A percentile compares a stretch with the other conserved stretches of the same genome.
phyloP scores from a whole-genome alignment of 2,888 invertebrate species.

The Nomada lathburiana region DNA sequence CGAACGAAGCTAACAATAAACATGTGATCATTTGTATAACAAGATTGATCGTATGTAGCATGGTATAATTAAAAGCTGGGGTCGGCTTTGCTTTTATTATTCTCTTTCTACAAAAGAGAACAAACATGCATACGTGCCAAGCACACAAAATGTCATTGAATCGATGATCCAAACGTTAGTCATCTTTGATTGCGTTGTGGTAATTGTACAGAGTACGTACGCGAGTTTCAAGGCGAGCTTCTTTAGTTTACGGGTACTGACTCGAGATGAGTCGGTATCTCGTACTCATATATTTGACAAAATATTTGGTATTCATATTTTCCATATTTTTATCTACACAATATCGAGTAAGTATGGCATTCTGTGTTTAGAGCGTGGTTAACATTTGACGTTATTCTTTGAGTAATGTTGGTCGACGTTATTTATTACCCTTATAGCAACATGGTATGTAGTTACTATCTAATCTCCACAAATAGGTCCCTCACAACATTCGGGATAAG shows the following conservation, averaged over 20 bases:
- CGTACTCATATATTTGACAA: background rate
- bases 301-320: background rate
- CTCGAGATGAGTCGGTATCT: slow-evolving; percentile 15
- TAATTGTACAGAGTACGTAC: slow-evolving; percentile 46
- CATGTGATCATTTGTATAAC: background rate
- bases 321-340: slow-evolving; percentile 8
- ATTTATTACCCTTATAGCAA: too few relatives aligned
- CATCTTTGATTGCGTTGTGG: slow-evolving; percentile 61
- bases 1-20: background rate
- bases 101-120: background rate
- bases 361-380: background rate
- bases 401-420: background rate
- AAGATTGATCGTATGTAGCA: background rate
- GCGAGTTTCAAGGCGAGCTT: slow-evolving; percentile 67
- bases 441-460: background rate
- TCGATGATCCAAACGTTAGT: slow-evolving; percentile 73
- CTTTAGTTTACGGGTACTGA: slow-evolving; percentile 58
- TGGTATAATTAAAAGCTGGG: background rate
- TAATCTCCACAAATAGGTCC: slow-evolving; percentile 52
- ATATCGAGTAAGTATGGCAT: slow-evolving; percentile 16
- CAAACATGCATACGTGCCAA: slow-evolving; percentile 28
- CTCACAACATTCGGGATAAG: slow-evolving; percentile 68
- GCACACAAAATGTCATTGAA: slow-evolving; percentile 50
- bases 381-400: background rate
- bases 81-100: background rate